These are phyloP conservation scores for Ferrisia virgata DNA, from an alignment of 2,888 invertebrate species.

Conservation along the genomic window DNA sequence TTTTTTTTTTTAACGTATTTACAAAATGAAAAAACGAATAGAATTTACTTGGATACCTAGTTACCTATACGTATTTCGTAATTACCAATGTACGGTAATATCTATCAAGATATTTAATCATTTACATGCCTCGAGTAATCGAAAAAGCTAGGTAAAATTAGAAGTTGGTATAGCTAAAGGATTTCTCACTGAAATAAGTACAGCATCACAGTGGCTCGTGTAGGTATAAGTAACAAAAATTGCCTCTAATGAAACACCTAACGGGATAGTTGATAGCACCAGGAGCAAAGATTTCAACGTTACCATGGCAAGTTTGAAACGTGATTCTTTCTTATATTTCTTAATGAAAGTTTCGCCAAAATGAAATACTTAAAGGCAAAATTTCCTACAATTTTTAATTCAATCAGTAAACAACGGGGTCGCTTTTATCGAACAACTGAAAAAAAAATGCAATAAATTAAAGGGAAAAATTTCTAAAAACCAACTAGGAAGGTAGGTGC, in stretches of 20 bases:
- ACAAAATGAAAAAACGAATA: too few relatives aligned
- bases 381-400: neutral
- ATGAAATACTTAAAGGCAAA: neutral
- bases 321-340: neutral
- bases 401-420: neutral
- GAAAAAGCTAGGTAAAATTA: neutral
- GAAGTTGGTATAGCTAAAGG: neutral
- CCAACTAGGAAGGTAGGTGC: neutral
- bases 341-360: neutral
- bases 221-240: neutral
- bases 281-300: neutral
- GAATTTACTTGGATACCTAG: too few relatives aligned
- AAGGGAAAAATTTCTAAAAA: neutral
- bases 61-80: too few relatives aligned
- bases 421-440: neutral
- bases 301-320: neutral
- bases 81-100: too few relatives aligned
- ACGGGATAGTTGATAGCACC: neutral
- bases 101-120: too few relatives aligned
- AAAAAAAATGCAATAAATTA: neutral
- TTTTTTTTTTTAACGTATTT: too few relatives aligned
- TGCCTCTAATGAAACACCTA: neutral
- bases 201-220: neutral
- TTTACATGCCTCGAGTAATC: too few relatives aligned
- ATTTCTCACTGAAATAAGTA: neutral